Conservation (phyloP, 2,797 vertebrate species). For the Mus spretus region DNA sequence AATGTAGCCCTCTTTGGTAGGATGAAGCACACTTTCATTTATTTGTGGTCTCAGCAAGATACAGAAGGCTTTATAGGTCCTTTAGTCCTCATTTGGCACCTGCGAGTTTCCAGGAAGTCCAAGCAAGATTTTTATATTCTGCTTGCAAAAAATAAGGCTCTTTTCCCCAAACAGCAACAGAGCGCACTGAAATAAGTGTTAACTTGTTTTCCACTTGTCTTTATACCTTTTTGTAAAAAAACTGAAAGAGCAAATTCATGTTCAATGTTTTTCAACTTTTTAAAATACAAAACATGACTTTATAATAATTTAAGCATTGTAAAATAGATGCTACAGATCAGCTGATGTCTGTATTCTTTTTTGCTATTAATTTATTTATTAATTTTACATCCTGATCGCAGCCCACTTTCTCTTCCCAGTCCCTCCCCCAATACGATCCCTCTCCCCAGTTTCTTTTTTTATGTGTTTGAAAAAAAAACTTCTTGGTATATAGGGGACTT, state of each 20-base stretch:
- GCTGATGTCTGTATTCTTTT: background rate
- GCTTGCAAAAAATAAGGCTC: background rate
- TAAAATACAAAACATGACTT: background rate
- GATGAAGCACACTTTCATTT: background rate
- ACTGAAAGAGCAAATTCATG: background rate
- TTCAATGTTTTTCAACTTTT: background rate
- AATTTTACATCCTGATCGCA: background rate
- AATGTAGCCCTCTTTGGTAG: background rate
- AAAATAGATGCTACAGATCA: background rate
- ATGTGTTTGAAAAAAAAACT: background rate
- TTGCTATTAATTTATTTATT: background rate
- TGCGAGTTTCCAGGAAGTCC: background rate
- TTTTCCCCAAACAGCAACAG: background rate
- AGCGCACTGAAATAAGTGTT: background rate
- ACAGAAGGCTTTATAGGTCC: background rate
- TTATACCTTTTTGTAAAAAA: background rate
- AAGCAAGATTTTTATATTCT: background rate
- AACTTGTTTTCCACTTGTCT: background rate
- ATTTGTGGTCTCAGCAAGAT: background rate
- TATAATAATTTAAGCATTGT: background rate
- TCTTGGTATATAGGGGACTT: background rate
- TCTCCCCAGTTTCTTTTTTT: background rate
- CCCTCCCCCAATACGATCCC: background rate
- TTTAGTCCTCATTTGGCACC: background rate
- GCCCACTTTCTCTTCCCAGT: background rate